These are phyloP conservation scores for Cremastinae sp. DNA, from an alignment of 2,888 invertebrate genomes.

Conservation along the genomic window DNA sequence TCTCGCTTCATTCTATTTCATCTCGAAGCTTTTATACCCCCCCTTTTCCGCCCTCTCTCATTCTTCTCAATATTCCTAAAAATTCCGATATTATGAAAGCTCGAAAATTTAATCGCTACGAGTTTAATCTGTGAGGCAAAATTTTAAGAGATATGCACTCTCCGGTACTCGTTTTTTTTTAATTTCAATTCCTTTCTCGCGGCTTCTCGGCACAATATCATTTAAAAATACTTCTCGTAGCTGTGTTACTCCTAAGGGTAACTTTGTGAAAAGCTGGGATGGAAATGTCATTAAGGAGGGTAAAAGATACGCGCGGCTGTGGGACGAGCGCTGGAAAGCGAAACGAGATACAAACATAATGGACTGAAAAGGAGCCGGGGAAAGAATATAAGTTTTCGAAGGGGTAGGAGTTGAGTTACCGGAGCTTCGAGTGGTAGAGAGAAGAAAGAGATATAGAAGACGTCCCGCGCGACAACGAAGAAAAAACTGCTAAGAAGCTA, in stretches of 20 bases:
- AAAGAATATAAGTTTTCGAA: slow-evolving; percentile 34
- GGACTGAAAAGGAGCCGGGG: slow-evolving; percentile 12
- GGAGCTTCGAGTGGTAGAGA: slow-evolving; percentile 1
- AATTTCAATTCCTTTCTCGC: not conserved
- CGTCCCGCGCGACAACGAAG: slow-evolving; percentile 5
- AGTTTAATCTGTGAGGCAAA: too few species aligned
- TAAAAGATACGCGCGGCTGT: slow-evolving; percentile 12
- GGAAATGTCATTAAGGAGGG: not conserved
- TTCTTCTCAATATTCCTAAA: not conserved
- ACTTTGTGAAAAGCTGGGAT: slow-evolving; percentile 21
- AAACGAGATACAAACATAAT: slow-evolving; percentile 2
- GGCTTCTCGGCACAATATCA: too few species aligned
- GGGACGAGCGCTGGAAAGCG: not conserved
- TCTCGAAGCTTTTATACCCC: slow-evolving; percentile 10
- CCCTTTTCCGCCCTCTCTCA: slow-evolving; percentile 3
- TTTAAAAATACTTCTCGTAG: too few species aligned
- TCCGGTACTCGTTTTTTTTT: not conserved
- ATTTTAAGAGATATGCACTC: too few species aligned
- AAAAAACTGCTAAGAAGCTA: slow-evolving; percentile 28
- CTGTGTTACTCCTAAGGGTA: not conserved
- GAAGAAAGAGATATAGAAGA: slow-evolving; percentile 10
- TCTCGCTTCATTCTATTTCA: slow-evolving; percentile 34
- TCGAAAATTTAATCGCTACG: not conserved
- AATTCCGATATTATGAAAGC: not conserved
- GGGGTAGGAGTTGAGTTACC: not conserved